These are phyloP conservation scores for Myrmophylax atrothorax DNA, from an alignment of 2,113 vertebrate genomes.

Conservation along the genomic window DNA sequence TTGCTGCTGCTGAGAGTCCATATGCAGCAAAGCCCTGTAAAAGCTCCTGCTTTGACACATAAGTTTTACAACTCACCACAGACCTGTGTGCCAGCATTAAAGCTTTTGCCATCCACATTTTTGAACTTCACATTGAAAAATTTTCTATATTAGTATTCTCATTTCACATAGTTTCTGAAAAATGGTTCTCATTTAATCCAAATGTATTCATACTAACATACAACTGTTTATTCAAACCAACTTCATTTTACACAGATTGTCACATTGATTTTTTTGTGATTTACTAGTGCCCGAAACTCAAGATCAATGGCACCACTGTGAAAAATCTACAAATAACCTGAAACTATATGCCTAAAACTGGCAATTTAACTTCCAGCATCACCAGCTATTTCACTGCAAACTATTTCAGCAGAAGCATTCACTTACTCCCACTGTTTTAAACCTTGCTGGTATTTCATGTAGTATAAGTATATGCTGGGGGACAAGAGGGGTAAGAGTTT, in stretches of 20 bases:
- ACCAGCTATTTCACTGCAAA: neutral
- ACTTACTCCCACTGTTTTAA: neutral
- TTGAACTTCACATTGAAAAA: neutral
- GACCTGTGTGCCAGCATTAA: neutral
- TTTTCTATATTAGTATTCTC: neutral
- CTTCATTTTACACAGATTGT: neutral
- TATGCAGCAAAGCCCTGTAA: neutral
- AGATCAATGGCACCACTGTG: neutral
- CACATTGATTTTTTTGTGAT: conserved; percentile 36
- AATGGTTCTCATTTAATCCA: conserved; percentile 9
- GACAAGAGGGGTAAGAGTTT: neutral
- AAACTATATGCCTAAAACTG: neutral
- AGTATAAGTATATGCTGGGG: neutral
- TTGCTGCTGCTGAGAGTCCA: neutral
- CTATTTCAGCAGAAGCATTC: neutral
- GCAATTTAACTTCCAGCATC: neutral
- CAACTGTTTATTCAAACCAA: neutral
- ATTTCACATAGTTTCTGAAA: conserved; percentile 1
- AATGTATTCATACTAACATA: neutral
- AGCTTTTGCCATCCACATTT: neutral
- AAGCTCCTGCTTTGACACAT: neutral
- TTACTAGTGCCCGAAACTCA: neutral
- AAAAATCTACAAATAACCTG: neutral
- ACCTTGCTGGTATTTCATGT: neutral
- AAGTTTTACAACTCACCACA: neutral